phyloP scores from a whole-genome alignment of 2,888 invertebrate genomes.

The Eilema griseolum region DNA sequence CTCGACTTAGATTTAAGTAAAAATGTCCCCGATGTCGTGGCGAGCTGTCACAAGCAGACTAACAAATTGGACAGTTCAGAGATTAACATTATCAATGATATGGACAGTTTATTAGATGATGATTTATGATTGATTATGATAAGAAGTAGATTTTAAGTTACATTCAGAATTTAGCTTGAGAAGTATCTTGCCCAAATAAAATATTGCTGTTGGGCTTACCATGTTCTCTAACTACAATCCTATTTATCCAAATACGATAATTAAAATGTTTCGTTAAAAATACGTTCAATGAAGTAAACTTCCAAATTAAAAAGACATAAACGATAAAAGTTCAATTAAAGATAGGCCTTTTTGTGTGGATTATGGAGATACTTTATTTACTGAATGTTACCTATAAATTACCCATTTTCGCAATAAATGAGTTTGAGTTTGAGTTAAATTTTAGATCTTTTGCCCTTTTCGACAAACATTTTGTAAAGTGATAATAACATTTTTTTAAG shows the following conservation, averaged over 20 bases:
- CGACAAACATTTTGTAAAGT: too few species aligned
- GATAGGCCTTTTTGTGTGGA: too few species aligned
- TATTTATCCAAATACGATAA: background rate
- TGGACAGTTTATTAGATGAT: slow-evolving; percentile 69
- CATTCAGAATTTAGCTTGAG: too few species aligned
- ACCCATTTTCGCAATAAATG: too few species aligned
- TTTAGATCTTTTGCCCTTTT: too few species aligned
- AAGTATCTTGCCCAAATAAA: too few species aligned
- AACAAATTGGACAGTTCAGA: slow-evolving; percentile 56
- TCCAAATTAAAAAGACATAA: slow-evolving; percentile 47
- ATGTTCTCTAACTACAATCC: background rate
- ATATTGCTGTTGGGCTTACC: too few species aligned
- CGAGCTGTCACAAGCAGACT: slow-evolving; percentile 73
- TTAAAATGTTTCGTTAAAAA: background rate
- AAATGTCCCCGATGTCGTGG: slow-evolving; percentile 81
- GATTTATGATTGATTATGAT: slow-evolving; percentile 66
- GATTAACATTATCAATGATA: slow-evolving; percentile 65
- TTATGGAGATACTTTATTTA: too few species aligned
- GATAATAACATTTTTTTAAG: too few species aligned
- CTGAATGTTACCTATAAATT: too few species aligned
- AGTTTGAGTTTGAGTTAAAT: too few species aligned
- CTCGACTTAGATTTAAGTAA: slow-evolving; percentile 69
- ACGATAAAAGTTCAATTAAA: too few species aligned
- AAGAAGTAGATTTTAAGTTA: slow-evolving; percentile 23
- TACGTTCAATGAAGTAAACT: background rate